phyloP scores from a whole-genome alignment of 2,888 invertebrate genomes.

The Laspeyria flexula region DNA sequence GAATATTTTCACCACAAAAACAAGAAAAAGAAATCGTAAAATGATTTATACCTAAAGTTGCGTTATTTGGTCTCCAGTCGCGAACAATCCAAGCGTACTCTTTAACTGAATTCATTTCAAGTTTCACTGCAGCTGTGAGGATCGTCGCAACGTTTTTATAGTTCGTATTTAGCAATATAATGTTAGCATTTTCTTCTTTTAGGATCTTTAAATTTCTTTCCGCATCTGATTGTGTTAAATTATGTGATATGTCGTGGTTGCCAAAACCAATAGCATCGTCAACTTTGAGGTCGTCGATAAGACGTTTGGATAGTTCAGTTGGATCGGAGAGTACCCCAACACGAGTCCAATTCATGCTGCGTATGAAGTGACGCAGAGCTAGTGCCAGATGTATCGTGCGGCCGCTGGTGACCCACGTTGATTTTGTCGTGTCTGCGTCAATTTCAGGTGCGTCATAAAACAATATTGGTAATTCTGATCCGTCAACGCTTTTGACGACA shows the following conservation, averaged over 20 bases:
- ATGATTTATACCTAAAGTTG: not conserved
- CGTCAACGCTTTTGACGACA: not conserved
- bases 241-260: not conserved
- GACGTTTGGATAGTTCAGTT: not conserved
- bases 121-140: conserved; percentile 4
- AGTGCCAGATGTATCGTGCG: conserved; percentile 1
- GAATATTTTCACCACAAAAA: not conserved
- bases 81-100: conserved; percentile 13
- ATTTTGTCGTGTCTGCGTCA: not conserved
- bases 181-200: conserved; percentile 4
- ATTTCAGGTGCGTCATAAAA: not conserved
- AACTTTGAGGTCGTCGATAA: conserved; percentile 1
- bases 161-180: conserved; percentile 11
- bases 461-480: conserved; percentile 4
- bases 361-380: conserved; percentile 2
- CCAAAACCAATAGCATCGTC: not conserved
- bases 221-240: conserved; percentile 2
- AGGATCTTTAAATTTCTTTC: not conserved
- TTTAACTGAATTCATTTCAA: conserved; percentile 5
- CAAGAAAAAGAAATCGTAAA: conserved; percentile 11
- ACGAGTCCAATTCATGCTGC: conserved; percentile 5
- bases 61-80: conserved; percentile 4
- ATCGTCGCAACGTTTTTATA: conserved; percentile 3
- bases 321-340: conserved; percentile 11
- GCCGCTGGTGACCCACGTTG: conserved; percentile 9